A percentile compares a stretch with the other conserved stretches of the same genome.
These are phyloP conservation scores for Erythrocercus mccallii DNA, from an alignment of 2,113 vertebrate genomes.

Conservation along the genomic window DNA sequence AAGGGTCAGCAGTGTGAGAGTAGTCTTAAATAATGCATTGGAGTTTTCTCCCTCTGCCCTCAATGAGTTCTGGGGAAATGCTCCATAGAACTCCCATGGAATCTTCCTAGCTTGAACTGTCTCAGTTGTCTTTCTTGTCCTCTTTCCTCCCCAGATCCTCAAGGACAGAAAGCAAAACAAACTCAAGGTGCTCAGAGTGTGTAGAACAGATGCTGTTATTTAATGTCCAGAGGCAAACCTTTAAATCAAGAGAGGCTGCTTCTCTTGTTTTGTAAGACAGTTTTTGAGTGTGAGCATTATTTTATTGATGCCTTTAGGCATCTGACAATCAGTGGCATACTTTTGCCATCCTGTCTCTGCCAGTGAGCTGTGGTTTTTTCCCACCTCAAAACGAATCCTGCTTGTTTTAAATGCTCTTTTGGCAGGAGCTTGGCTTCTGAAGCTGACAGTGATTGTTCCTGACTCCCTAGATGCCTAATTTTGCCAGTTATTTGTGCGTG, in stretches of 20 bases:
- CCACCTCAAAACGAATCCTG: not conserved
- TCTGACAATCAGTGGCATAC: not conserved
- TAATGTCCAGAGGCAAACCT: not conserved
- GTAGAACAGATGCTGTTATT: not conserved
- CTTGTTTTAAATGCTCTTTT: not conserved
- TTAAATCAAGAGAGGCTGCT: not conserved
- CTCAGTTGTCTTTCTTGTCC: not conserved
- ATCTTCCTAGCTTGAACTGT: not conserved
- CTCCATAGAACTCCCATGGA: not conserved
- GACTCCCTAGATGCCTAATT: not conserved
- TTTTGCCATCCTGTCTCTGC: not conserved
- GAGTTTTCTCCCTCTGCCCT: not conserved
- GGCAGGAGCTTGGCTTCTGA: not conserved
- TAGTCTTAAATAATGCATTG: conserved; percentile 3
- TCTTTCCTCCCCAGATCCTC: not conserved
- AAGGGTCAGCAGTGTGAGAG: not conserved
- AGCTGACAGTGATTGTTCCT: not conserved
- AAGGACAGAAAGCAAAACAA: not conserved
- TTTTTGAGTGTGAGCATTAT: not conserved
- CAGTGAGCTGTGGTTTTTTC: not conserved
- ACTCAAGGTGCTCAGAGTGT: not conserved
- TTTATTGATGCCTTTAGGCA: not conserved
- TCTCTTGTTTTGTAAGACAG: not conserved
- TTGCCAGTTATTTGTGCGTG: not conserved
- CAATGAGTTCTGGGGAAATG: not conserved